These are phyloP conservation scores for Oryctes rhinoceros DNA, from an alignment of 1,140 invertebrate genomes.

Conservation along the genomic window DNA sequence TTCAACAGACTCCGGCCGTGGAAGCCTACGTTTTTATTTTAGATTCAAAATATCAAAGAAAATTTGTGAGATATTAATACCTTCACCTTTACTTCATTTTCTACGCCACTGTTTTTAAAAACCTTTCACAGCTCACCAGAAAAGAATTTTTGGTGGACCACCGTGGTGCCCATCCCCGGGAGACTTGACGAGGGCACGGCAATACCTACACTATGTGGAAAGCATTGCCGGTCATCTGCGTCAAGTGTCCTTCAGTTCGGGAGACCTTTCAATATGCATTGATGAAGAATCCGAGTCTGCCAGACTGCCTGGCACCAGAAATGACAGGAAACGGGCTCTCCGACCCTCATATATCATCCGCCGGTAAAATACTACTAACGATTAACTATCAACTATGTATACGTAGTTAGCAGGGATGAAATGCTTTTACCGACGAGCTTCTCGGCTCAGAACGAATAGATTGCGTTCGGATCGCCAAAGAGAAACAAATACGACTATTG, in stretches of 20 bases:
- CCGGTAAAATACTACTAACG: not conserved
- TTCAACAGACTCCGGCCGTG: no score
- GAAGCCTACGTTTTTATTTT: no score
- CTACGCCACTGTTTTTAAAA: conserved; percentile 11
- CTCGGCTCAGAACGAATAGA: not conserved
- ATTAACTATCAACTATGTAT: not conserved
- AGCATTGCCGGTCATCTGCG: not conserved
- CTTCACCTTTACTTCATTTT: no score
- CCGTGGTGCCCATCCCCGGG: not conserved
- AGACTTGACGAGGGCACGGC: not conserved
- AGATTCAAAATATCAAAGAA: no score
- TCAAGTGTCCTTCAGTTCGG: conserved; percentile 20
- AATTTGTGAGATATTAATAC: no score
- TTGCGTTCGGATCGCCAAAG: not conserved
- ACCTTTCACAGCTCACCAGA: not conserved
- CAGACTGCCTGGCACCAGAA: conserved; percentile 32
- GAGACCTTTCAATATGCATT: not conserved
- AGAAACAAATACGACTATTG: conserved; percentile 5
- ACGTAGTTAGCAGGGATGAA: not conserved
- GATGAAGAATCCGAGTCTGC: conserved; percentile 25
- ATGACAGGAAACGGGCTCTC: not conserved
- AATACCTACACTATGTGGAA: not conserved
- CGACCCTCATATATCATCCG: conserved; percentile 18
- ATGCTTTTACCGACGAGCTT: not conserved
- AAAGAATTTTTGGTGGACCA: not conserved